Percentiles rank a stretch among this genome's conserved stretches.
These are phyloP conservation scores for Papilio helenus DNA, from an alignment of 1,140 invertebrate species.

Conservation along the genomic window DNA sequence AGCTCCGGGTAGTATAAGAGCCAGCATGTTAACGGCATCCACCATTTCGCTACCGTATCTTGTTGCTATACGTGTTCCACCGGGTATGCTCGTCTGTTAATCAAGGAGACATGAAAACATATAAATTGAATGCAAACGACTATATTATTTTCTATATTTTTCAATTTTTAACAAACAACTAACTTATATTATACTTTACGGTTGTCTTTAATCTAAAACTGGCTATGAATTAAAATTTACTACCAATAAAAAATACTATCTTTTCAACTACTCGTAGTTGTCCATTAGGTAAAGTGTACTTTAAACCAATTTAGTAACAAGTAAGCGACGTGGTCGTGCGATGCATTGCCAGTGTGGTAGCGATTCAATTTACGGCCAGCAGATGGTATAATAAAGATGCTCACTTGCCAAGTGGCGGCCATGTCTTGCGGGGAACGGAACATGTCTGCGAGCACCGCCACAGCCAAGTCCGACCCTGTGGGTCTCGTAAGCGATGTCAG, in stretches of 20 bases:
- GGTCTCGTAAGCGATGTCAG: constrained; percentile 49
- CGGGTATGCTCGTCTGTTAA: constrained; percentile 83
- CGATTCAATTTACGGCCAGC: constrained; percentile 17
- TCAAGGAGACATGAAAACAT: background rate
- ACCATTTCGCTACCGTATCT: constrained; percentile 83
- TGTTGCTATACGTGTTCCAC: constrained; percentile 78
- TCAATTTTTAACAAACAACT: background rate
- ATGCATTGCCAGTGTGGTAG: background rate
- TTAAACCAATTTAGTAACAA: constrained; percentile 2
- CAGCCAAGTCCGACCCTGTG: constrained; percentile 55
- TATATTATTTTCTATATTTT: background rate
- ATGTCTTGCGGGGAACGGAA: constrained; percentile 59
- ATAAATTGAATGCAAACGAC: background rate
- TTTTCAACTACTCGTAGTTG: background rate
- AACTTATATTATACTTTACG: background rate
- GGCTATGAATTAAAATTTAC: background rate
- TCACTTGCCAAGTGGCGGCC: constrained; percentile 65
- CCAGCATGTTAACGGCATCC: constrained; percentile 85
- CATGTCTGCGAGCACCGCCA: constrained; percentile 60
- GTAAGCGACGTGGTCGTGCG: background rate
- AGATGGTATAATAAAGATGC: constrained; percentile 43
- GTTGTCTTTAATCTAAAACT: background rate
- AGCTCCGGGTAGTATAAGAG: constrained; percentile 85
- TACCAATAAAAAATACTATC: background rate
- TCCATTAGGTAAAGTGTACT: background rate